Conservation (phyloP, 1,140 invertebrate species). For the Sipha flava region DNA sequence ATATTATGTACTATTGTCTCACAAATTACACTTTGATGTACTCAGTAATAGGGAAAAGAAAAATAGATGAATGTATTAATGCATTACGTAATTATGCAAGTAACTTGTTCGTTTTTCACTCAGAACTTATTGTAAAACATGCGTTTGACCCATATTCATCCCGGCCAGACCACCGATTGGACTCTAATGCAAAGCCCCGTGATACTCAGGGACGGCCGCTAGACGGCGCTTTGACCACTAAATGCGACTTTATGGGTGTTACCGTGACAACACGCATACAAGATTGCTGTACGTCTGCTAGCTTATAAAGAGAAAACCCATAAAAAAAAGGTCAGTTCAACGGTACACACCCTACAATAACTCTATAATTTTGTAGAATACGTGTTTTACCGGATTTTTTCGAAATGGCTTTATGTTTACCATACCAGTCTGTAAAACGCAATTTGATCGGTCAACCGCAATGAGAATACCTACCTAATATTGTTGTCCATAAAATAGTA, state of each 20-base stretch:
- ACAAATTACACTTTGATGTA: background rate
- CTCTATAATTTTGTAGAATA: background rate
- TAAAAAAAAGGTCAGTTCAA: conserved; percentile 19
- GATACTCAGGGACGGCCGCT: background rate
- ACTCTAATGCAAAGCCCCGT: background rate
- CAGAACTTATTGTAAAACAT: background rate
- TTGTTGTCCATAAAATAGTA: too few species aligned
- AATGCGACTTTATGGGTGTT: conserved; percentile 12
- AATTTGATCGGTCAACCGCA: too few species aligned
- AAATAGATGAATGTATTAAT: background rate
- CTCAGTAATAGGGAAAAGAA: background rate
- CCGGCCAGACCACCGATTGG: conserved; percentile 24
- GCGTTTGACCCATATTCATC: conserved; percentile 24
- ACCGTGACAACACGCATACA: background rate
- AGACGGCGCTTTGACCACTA: background rate
- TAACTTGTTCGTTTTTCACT: background rate
- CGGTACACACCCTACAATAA: background rate
- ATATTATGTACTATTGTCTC: background rate
- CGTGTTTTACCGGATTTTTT: too few species aligned
- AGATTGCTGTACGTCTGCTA: background rate
- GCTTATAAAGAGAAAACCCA: background rate
- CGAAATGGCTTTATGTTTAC: too few species aligned
- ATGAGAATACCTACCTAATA: too few species aligned
- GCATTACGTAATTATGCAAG: background rate
- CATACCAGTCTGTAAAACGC: too few species aligned